These are phyloP conservation scores for Trochalopteron elliotii DNA, from an alignment of 2,113 vertebrate species.

Conservation along the genomic window DNA sequence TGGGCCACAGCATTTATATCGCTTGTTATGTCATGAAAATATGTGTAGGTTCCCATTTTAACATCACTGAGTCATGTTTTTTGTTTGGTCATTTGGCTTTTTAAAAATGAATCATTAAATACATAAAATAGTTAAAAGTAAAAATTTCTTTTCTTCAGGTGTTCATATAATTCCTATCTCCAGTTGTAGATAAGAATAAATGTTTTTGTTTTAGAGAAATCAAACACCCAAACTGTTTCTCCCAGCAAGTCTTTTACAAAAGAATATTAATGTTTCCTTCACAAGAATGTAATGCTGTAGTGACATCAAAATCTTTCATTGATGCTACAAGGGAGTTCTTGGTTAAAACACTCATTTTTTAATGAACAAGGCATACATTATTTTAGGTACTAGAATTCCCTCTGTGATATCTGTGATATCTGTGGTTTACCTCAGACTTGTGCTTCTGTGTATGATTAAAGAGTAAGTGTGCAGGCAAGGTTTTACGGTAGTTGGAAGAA, in stretches of 20 bases:
- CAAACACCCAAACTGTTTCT: neutral
- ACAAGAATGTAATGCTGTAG: neutral
- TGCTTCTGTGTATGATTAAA: neutral
- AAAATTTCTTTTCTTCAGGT: neutral
- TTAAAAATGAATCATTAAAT: neutral
- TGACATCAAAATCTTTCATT: neutral
- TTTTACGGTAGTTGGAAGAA: neutral
- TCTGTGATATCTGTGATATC: neutral
- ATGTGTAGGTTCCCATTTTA: neutral
- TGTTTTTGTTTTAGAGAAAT: neutral
- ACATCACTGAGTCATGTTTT: neutral
- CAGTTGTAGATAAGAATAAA: neutral
- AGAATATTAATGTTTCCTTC: neutral
- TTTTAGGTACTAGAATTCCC: conserved; percentile 13
- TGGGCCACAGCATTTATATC: neutral
- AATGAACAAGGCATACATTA: neutral
- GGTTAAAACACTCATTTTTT: neutral
- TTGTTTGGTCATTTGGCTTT: neutral
- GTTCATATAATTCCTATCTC: neutral
- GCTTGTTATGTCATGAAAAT: neutral
- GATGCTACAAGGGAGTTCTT: neutral
- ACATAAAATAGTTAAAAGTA: neutral
- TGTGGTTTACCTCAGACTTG: neutral
- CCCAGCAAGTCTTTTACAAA: neutral
- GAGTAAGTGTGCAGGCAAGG: neutral